Evolutionary conservation across 2,888 invertebrate species (phyloP), one percentile per base, ranked within the genome.

Genomic region (Oscheius sp.): DNA sequence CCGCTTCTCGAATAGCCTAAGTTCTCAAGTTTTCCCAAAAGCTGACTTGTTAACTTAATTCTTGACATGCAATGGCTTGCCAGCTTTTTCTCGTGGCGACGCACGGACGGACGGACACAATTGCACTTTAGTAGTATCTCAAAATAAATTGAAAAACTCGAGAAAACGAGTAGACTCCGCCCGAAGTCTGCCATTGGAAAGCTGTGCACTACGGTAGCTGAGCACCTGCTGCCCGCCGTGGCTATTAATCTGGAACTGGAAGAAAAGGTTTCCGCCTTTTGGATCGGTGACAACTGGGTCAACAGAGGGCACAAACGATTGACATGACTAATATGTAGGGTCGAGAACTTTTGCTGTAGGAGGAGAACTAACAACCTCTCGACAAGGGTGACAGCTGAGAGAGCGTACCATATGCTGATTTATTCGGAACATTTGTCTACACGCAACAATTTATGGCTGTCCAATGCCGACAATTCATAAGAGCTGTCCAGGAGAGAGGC

Each of bases 371-470:
- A 32, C 57, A 29, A 21, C n/a, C 29, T 21, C 29, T 21, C 21
- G 21, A 21, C 21, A 21, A 10, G 29, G 32, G 32, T 58, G 63
- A 63, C 63, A 63, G 63, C 63, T 63, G 68, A 55, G 66, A 32
- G 68, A 37, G 55, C 63, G 63, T 63, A 73, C 73, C 73, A 73
- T 73, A 73, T 73, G 73, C 73, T 73, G 73, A 73, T 73, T 73
- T 73, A 73, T 73, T 73, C 53, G 63, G 63, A 73, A 73, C 73
- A 73, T 73, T 73, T 73, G 73, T 73, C 73, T 73, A 62, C 53
- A 73, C 65, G 73, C 59, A 63, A 73, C 63, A 65, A 73, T 73
- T 73, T 73, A 73, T 73, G 65, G 63, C 73, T 51, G 60, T 21
- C 65, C 29, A 50, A 13, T 13, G 48, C 13, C 65, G 50, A 65